Evolutionary conservation across 2,888 invertebrate genomes (phyloP).

Genomic region (Dryocosmus kuriphilus): DNA sequence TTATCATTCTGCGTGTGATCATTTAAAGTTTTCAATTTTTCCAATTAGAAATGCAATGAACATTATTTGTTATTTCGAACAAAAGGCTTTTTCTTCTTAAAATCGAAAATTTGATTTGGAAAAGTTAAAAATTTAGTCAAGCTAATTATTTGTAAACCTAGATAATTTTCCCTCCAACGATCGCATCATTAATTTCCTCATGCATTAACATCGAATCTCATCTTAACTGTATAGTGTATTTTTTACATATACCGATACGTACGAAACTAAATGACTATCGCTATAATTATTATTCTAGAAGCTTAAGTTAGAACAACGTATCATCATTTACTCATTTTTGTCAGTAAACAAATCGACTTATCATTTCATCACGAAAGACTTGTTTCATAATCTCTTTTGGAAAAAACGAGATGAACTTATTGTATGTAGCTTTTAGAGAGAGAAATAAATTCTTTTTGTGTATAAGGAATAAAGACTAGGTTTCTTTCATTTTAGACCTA

Average conservation of each 20-base stretch:
- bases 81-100: not conserved
- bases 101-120: not conserved
- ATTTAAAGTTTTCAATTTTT: not conserved
- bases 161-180: constrained; percentile 5
- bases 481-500: not conserved
- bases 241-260: not conserved
- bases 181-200: not conserved
- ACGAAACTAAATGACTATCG: constrained; percentile 13
- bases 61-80: not conserved
- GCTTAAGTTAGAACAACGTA: constrained; percentile 5
- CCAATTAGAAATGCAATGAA: not conserved
- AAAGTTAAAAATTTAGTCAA: not conserved
- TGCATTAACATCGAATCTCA: constrained; percentile 22
- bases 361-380: constrained; percentile 25
- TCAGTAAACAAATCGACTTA: constrained; percentile 22
- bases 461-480: not conserved
- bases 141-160: not conserved
- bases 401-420: constrained; percentile 3
- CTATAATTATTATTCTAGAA: constrained; percentile 20
- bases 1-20: not conserved
- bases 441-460: constrained; percentile 1
- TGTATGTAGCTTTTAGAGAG: constrained; percentile 4
- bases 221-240: constrained; percentile 18
- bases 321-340: constrained; percentile 14
- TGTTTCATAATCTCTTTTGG: constrained; percentile 15